Evolutionary conservation across 2,797 vertebrate species (phyloP), one percentile per base, ranked within the genome.

Genomic region (Ctenopoma kingsleyae): DNA sequence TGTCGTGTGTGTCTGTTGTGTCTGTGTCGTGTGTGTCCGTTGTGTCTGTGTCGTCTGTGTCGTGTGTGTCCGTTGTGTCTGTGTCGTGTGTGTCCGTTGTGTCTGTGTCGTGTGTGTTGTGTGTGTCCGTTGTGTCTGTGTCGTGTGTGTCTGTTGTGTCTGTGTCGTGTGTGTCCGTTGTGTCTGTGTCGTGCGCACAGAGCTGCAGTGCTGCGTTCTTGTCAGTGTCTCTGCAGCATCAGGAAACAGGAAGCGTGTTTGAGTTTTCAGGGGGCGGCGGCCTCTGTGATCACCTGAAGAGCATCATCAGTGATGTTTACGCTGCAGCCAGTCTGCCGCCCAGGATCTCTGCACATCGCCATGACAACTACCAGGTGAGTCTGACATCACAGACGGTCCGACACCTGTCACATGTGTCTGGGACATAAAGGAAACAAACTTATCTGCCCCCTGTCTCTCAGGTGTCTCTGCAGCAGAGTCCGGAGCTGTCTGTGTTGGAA

Each of bases 201-300:
- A 44, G 11, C 8, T 27, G 52, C 38, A 8, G 56, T 2, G 6
- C 16, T 38, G n/a, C 50, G 1, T 12, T 79, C n/a, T 3, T 74
- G 5, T 8, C 0, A 0, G 43, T 80, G 36, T 11, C 20, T 67
- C 44, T 83, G 23, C 56, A 47, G 30, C 65, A 76, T 13, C 32
- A 59, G 66, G 76, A 74, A n/a, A 52, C 68, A 48, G 73, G 57
- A 47, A 58, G 48, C 35, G 66, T 20, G 61, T 80, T 70, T 60
- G 73, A 63, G n/a, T 72, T 52, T 3, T 50, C 50, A 7, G 43
- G 74, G 44, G 40, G 36, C 0, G 27, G 1, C 6, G 25, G 93
- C 25, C 94, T 96, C 69, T 91, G 72, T 32, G 93, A 93, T 48
- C 52, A 92, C 8, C 25, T 97, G 12, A 93, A 95, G 41, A 52